Conservation (phyloP, 2,797 vertebrate genomes). For the Alauda arvensis region DNA sequence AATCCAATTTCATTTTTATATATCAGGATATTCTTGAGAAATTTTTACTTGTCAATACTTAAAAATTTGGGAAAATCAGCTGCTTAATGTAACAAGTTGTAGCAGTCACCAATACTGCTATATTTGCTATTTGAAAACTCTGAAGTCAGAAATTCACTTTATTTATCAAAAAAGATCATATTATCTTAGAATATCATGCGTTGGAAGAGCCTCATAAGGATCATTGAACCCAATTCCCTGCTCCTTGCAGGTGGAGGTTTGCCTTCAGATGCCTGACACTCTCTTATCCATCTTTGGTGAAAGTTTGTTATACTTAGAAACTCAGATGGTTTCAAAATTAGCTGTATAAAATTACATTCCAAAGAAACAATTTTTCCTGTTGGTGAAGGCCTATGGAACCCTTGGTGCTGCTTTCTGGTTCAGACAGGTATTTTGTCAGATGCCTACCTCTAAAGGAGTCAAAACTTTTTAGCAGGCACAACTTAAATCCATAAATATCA, state of each 20-base stretch:
- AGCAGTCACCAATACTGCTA: neutral
- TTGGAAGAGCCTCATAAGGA: neutral
- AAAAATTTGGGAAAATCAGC: neutral
- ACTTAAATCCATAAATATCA: neutral
- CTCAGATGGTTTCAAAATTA: neutral
- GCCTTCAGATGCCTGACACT: neutral
- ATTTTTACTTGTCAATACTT: neutral
- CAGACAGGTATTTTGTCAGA: neutral
- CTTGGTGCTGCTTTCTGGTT: neutral
- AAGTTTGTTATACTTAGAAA: neutral
- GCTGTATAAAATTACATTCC: neutral
- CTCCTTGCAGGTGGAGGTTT: neutral
- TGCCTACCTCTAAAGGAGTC: neutral
- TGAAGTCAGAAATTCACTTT: neutral
- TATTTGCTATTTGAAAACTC: neutral
- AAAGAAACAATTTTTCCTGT: neutral
- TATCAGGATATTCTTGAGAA: neutral
- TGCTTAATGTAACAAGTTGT: neutral
- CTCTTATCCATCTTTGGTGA: neutral
- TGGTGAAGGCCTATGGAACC: neutral
- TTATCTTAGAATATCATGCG: accelerated
- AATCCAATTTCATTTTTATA: neutral
- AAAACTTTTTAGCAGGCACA: neutral
- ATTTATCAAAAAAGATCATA: neutral
- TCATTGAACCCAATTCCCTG: neutral